Conservation (phyloP, 2,888 invertebrate species). For the Tholera decimalis region DNA sequence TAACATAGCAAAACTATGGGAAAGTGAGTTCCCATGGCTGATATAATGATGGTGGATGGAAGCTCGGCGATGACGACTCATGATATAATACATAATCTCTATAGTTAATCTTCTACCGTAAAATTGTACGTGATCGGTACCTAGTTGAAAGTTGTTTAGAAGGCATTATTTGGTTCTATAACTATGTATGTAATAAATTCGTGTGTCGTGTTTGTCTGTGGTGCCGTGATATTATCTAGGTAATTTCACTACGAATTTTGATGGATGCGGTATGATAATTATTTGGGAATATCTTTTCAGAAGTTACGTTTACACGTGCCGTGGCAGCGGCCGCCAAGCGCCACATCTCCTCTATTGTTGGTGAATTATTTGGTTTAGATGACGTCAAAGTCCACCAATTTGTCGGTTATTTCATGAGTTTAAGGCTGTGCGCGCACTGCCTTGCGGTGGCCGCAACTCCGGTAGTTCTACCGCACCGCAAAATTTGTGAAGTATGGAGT, state of each 20-base stretch:
- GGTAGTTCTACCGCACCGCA: too few species aligned
- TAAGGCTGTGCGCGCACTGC: too few species aligned
- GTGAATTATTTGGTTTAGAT: too few species aligned
- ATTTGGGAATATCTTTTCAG: too few species aligned
- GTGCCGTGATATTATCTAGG: neutral
- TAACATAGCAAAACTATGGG: slow-evolving; percentile 44
- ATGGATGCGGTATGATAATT: slow-evolving; percentile 14
- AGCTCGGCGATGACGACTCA: slow-evolving; percentile 49
- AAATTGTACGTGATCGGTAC: slow-evolving; percentile 41
- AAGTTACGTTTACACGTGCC: too few species aligned
- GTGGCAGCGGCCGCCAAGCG: too few species aligned
- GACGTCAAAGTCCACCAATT: too few species aligned
- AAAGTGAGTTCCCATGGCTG: slow-evolving; percentile 61
- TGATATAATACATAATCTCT: slow-evolving; percentile 62
- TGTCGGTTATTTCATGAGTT: too few species aligned
- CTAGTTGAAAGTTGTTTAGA: slow-evolving; percentile 32
- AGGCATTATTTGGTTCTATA: neutral
- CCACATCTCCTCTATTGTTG: too few species aligned
- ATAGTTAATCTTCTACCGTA: slow-evolving; percentile 41
- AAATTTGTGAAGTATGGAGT: too few species aligned
- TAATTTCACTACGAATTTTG: neutral
- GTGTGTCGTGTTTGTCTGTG: neutral
- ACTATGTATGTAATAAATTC: neutral
- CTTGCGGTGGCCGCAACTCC: too few species aligned
- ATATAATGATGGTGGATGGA: slow-evolving; percentile 62